A percentile compares a stretch with the other conserved stretches of the same genome.
Evolutionary conservation across 2,797 vertebrate genomes (phyloP).

Genomic region (Tiaroga cobitis): DNA sequence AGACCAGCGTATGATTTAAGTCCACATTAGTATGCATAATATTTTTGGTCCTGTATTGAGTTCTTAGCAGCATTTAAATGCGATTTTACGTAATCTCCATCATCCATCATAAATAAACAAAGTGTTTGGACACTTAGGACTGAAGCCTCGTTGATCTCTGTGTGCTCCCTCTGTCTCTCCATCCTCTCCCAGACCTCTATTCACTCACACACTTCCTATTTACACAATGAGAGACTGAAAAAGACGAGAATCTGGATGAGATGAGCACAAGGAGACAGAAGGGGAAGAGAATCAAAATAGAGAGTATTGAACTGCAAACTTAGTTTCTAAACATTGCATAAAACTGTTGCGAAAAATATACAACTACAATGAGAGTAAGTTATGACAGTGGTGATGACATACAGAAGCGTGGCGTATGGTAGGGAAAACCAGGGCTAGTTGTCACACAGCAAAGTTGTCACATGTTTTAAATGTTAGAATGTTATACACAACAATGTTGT

Average conservation of each 20-base stretch:
- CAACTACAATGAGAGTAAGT: neutral
- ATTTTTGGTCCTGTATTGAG: constrained; percentile 41
- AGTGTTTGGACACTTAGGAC: constrained; percentile 25
- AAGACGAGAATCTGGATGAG: constrained; percentile 13
- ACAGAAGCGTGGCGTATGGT: neutral
- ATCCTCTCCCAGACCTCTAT: constrained; percentile 1
- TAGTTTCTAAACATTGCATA: neutral
- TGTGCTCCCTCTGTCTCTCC: constrained; percentile 13
- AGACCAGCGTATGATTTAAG: constrained; percentile 40
- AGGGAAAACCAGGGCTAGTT: neutral
- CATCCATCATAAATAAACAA: constrained; percentile 48
- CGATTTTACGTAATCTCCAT: constrained; percentile 39
- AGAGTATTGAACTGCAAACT: neutral
- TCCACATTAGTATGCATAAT: constrained; percentile 45
- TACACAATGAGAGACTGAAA: constrained; percentile 24
- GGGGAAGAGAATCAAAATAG: constrained; percentile 5
- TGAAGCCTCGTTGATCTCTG: constrained; percentile 23
- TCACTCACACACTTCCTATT: constrained; percentile 19
- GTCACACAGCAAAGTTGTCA: neutral
- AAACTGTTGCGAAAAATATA: neutral
- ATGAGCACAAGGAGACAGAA: constrained; percentile 23
- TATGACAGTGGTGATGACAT: neutral
- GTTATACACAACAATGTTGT: too few species aligned
- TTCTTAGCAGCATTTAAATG: constrained; percentile 15
- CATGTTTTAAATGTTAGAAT: neutral